phyloP scores from a whole-genome alignment of 2,888 invertebrate genomes.

The Chaetogeoica ovagalla region DNA sequence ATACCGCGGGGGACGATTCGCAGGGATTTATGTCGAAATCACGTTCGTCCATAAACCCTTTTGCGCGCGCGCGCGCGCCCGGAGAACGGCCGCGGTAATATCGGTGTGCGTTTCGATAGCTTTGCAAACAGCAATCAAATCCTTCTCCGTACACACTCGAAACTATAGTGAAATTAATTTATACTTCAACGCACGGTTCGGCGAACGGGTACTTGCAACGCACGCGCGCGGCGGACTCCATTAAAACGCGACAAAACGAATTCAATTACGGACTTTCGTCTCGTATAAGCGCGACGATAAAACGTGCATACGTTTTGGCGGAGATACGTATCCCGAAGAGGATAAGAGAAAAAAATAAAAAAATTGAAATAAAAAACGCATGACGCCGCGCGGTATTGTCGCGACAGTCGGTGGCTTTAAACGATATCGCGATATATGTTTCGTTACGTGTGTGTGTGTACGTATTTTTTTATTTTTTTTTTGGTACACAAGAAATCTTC shows the following conservation, averaged over 20 bases:
- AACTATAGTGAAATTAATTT: constrained; percentile 42
- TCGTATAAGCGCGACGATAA: too few species aligned
- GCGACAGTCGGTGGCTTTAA: too few species aligned
- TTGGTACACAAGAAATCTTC: too few species aligned
- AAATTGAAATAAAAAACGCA: too few species aligned
- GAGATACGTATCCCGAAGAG: too few species aligned
- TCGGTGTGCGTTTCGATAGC: constrained; percentile 20
- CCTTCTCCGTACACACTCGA: constrained; percentile 8
- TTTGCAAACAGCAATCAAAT: constrained; percentile 45
- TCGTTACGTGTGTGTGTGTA: too few species aligned
- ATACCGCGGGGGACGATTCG: background rate
- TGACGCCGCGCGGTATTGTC: too few species aligned
- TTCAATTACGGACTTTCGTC: background rate
- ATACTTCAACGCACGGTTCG: background rate
- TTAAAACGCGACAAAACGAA: constrained; percentile 19
- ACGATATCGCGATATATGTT: too few species aligned
- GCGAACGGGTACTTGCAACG: background rate
- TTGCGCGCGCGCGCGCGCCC: too few species aligned
- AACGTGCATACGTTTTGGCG: too few species aligned
- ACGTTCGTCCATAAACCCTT: constrained; percentile 11
- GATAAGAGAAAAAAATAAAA: too few species aligned
- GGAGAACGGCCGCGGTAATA: background rate
- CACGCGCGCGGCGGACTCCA: background rate
- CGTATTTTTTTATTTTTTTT: too few species aligned
- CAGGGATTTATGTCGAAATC: constrained; percentile 17